A percentile compares a stretch with the other conserved stretches of the same genome.
Evolutionary conservation across 2,113 vertebrate genomes (phyloP).

Genomic region (Pyrgilauda ruficollis): DNA sequence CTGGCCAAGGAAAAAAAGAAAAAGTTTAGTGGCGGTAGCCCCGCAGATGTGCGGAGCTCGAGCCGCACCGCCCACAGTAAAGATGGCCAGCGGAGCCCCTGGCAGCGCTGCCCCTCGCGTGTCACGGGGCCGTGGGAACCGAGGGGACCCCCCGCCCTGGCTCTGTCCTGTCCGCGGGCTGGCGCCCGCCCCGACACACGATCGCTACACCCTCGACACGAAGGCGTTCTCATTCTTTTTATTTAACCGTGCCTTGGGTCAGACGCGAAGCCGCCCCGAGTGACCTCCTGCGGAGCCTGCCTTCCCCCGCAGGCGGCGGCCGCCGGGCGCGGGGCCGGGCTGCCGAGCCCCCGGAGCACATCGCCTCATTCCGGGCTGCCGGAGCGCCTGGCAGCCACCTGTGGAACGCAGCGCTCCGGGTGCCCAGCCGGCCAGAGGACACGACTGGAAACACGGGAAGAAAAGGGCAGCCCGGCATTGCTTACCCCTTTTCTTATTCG

Average conservation of each 20-base stretch:
- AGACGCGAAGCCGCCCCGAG: not conserved
- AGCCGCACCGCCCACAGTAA: not conserved
- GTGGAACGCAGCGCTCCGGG: not conserved
- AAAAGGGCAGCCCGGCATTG: not conserved
- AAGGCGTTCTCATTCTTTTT: not conserved
- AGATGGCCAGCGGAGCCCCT: not conserved
- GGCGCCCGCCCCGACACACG: not conserved
- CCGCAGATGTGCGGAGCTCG: not conserved
- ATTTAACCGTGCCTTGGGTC: not conserved
- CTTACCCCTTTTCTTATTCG: not conserved
- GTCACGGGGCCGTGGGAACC: not conserved
- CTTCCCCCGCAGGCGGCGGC: not conserved
- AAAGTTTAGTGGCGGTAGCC: not conserved
- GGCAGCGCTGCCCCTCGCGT: not conserved
- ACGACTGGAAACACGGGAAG: accelerated
- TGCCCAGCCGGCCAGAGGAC: not conserved
- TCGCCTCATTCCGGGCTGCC: not conserved
- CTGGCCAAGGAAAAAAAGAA: too few relatives aligned
- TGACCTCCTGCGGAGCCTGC: not conserved
- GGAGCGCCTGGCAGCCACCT: not conserved
- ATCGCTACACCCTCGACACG: not conserved
- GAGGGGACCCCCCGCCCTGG: too few relatives aligned
- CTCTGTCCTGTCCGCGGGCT: not conserved
- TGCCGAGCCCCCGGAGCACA: not conserved
- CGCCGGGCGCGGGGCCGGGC: not conserved